A percentile compares a stretch with the other conserved stretches of the same genome.
Conservation (phyloP, 2,888 invertebrate species). For the Quadroppia sp. region DNA sequence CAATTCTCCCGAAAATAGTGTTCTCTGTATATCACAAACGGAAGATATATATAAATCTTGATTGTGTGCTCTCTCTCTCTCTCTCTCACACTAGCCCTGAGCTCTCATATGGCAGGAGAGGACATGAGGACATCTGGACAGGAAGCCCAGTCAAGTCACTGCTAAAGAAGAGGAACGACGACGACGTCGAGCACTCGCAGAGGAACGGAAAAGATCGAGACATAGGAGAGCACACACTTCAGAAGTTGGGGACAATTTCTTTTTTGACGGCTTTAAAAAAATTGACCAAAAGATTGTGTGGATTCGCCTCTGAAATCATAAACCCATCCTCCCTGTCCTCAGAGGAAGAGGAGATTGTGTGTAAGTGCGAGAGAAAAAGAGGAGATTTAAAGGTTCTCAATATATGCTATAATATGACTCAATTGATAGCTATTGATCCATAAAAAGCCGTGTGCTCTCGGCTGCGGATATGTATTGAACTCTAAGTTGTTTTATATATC, state of each 20-base stretch:
- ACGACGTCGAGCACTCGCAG: not conserved
- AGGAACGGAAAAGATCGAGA: constrained; percentile 22
- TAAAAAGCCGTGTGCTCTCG: not conserved
- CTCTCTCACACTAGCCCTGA: not conserved
- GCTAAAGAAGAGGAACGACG: constrained; percentile 8
- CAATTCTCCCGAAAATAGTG: not conserved
- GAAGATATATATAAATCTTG: constrained; percentile 16
- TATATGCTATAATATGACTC: not conserved
- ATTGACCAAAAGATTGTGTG: constrained; percentile 11
- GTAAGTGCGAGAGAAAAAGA: not conserved
- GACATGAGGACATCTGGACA: constrained; percentile 22
- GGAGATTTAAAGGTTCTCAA: constrained; percentile 5
- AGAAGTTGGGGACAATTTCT: constrained; percentile 18
- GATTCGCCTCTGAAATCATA: not conserved
- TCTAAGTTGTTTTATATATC: not conserved
- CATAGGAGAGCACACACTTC: not conserved
- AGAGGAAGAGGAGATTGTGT: not conserved
- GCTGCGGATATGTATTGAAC: not conserved
- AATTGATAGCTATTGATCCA: not conserved
- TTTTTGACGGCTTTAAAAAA: not conserved
- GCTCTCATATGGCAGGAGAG: constrained; percentile 14
- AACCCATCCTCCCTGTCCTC: not conserved
- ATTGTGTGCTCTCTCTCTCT: constrained; percentile 3
- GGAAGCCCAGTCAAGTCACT: constrained; percentile 5
- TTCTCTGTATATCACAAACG: not conserved